Percentiles rank a stretch among this genome's conserved stretches.
phyloP scores from a whole-genome alignment of 2,113 vertebrate genomes.

The Pyxicephalus adspersus region DNA sequence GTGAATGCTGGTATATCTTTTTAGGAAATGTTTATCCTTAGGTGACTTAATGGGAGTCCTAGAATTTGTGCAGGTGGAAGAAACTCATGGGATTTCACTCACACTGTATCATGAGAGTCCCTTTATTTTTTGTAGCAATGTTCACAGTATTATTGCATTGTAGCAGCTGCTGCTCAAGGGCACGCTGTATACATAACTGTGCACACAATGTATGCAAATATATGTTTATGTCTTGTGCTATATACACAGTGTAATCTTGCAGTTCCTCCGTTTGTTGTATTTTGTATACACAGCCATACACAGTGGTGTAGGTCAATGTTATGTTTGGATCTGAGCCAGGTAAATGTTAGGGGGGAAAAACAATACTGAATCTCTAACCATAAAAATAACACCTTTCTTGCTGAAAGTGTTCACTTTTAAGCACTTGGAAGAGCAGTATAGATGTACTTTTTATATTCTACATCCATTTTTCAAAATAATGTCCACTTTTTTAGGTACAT shows the following conservation, averaged over 20 bases:
- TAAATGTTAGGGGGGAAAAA: not conserved
- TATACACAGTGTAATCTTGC: not conserved
- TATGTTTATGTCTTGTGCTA: not conserved
- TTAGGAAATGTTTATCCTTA: too few relatives aligned
- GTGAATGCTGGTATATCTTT: too few relatives aligned
- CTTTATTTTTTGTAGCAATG: not conserved
- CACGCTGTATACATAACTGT: not conserved
- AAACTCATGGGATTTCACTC: too few relatives aligned
- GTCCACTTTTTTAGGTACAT: too few relatives aligned
- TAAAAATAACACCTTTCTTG: not conserved
- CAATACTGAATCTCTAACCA: not conserved
- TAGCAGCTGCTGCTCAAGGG: not conserved
- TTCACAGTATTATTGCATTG: not conserved
- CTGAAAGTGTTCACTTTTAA: too few relatives aligned
- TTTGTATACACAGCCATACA: conserved; percentile 4
- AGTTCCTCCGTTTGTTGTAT: not conserved
- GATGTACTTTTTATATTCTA: too few relatives aligned
- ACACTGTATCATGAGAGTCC: too few relatives aligned
- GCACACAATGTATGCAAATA: not conserved
- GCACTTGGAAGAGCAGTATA: too few relatives aligned
- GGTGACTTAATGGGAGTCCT: too few relatives aligned
- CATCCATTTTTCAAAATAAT: too few relatives aligned
- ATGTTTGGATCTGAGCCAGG: not conserved
- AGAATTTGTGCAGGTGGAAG: too few relatives aligned
- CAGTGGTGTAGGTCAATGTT: not conserved